Conservation (phyloP, 2,113 vertebrate species). For the Paramisgurnus dabryanus region DNA sequence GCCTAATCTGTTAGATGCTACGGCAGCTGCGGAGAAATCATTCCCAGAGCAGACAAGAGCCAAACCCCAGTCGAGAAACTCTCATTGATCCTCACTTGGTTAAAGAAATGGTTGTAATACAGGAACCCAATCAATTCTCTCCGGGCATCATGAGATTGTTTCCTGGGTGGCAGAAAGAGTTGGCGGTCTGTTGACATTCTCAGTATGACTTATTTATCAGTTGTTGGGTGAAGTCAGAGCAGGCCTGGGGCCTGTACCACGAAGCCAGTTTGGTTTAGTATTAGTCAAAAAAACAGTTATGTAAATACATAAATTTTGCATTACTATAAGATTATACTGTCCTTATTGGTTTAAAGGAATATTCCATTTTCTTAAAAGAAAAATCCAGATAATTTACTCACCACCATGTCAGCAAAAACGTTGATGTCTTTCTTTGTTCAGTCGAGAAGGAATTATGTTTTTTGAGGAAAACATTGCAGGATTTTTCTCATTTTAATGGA, state of each 20-base stretch:
- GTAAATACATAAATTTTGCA: too few species aligned
- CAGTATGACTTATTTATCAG: slow-evolving; percentile 38
- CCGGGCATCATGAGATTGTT: slow-evolving; percentile 6
- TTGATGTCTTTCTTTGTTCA: too few species aligned
- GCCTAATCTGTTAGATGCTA: slow-evolving; percentile 17
- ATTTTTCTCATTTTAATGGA: too few species aligned
- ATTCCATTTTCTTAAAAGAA: too few species aligned
- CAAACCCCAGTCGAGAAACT: slow-evolving; percentile 42
- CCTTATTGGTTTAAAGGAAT: too few species aligned
- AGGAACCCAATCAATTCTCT: slow-evolving; percentile 50
- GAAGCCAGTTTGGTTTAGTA: too few species aligned
- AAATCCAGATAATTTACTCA: too few species aligned
- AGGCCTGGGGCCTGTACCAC: not conserved
- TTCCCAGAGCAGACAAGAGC: slow-evolving; percentile 30
- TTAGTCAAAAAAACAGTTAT: too few species aligned
- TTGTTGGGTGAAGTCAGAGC: slow-evolving; percentile 15
- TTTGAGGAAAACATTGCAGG: too few species aligned
- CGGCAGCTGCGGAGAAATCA: slow-evolving; percentile 42
- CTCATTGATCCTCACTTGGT: slow-evolving; percentile 45
- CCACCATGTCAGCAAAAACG: too few species aligned
- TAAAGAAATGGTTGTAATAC: slow-evolving; percentile 42
- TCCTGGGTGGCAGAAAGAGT: slow-evolving; percentile 29
- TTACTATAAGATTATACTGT: too few species aligned
- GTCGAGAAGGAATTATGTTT: too few species aligned
- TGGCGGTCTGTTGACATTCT: slow-evolving; percentile 19